Conservation (phyloP, 92 coral and sea anemone genomes). For the Blastomussa wellsi region DNA sequence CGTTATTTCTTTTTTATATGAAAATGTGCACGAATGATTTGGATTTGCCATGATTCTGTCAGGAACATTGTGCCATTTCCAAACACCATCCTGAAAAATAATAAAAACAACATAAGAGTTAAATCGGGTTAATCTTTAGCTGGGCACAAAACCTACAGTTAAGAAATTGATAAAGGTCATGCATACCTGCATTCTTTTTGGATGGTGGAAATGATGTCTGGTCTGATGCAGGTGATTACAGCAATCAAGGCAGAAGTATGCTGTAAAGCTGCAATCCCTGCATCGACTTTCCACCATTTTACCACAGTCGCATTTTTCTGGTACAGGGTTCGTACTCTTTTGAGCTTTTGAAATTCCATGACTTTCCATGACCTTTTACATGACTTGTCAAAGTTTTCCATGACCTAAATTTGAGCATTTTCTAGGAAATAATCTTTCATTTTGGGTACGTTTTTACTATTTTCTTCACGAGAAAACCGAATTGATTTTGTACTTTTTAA, state of each 20-base stretch:
- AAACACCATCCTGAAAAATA: constrained; percentile 5
- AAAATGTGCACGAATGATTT: background rate
- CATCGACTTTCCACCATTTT: background rate
- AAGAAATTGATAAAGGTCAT: background rate
- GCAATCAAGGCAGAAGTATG: background rate
- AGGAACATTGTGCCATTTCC: constrained; percentile 11
- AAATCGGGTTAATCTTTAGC: background rate
- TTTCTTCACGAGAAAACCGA: no score
- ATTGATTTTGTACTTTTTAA: no score
- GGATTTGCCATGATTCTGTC: background rate
- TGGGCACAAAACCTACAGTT: background rate
- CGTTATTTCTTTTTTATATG: background rate
- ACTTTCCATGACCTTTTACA: no score
- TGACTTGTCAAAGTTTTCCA: no score
- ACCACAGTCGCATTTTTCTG: background rate
- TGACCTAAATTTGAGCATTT: no score
- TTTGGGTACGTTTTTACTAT: no score
- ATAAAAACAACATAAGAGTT: background rate
- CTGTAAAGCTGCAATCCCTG: constrained; percentile 4
- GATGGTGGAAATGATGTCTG: constrained; percentile 6
- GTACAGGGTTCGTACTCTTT: no score
- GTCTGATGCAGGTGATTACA: constrained; percentile 10
- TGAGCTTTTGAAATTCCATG: no score
- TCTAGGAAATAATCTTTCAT: no score
- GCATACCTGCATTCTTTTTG: background rate